Evolutionary conservation across 2,113 vertebrate species (phyloP), one percentile per base, ranked within the genome.

Genomic region (Garra rufa): DNA sequence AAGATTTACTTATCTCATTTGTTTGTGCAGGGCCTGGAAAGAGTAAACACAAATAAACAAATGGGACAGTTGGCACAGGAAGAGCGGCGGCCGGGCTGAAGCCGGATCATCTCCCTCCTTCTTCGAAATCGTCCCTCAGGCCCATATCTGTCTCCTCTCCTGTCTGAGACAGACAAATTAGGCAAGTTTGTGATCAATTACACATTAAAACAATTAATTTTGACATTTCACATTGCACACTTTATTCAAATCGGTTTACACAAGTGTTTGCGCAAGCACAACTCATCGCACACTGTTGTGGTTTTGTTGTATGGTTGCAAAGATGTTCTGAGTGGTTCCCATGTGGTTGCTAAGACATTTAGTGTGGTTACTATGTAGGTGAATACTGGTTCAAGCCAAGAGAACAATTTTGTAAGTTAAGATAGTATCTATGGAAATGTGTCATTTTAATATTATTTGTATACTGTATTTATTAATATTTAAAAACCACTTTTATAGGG

Each of bases 11-110:
- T 73, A 70, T 74, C 55, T 65, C 26, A 73, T 63, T 61, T 5
- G 0, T 75, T 75, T 75, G 55, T n/a, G 24, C 55, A 63, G 26
- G 26, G 52, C 43, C 38, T 41, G 21, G 48, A 82, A 11, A 44
- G n/a, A 77, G 73, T 81, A 77, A 81, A 87, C 71, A 82, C 71
- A 82, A 76, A 76, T 59, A 76, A 84, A 55, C 76, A 69, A 67
- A 21, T 26, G 9, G 71, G 38, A 57, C 80, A 55, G 67, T 11
- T 80, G 76, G n/a, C 19, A 50, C n/a, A 1, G 38, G 6, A 6
- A 44, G n/a, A 74, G 34, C 10, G 8, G 19, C 17, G 1, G n/a
- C 57, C 4, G 55, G 26, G 14, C 24, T 28, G 24, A n/a, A 41
- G 57, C n/a, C 24, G 19, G 15, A 75, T 67, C 17, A 24, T 50